Evolutionary conservation across 2,888 invertebrate species (phyloP), one percentile per base, ranked within the genome.

Genomic region (Macrophya alboannulata): DNA sequence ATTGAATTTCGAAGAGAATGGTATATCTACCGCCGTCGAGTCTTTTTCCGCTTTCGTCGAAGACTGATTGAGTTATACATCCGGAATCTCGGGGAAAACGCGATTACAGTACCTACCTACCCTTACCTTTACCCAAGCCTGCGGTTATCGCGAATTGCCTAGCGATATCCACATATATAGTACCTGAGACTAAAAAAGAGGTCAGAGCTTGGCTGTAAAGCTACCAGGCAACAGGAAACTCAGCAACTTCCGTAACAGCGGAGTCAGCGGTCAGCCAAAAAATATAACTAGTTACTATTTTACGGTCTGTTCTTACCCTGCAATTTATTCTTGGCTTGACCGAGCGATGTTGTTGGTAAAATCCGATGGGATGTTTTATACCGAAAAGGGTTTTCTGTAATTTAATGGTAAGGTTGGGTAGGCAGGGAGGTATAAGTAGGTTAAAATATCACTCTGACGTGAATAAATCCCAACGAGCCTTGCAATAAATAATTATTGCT

Each of bases 31-130:
- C 37, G 10, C 48, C 48, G 10, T 4, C 21, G 17, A 37, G 31
- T 68, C 68, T 10, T 68, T 68, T 68, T 68, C 17, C 37, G 68
- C 40, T 62, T 37, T 31, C 43, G 59, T 62, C 62, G 6, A 62
- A 62, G 43, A 62, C 62, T 59, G 81, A 81, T 81, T n/a, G 59
- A 62, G 81, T 59, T 81, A 74, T 45, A 81, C 43, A 43, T 37
- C 40, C 62, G 59, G 81, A 37, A 37, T 43, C 21, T 62, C 40
- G n/a, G 21, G 21, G 15, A 8, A 81, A 81, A 81, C 40, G 43
- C 40, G 81, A 81, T 81, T 62, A 81, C 37, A 40, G 62, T 40
- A 81, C 48, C 51, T 40, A 81, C 48, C 51, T 45, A 25, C 37
- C 51, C 74, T 15, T 10, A 40, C 43, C 37, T n/a, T 77, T 31